These are phyloP conservation scores for Neotragus pygmaeus DNA, from an alignment of 2,113 vertebrate genomes.

Conservation along the genomic window DNA sequence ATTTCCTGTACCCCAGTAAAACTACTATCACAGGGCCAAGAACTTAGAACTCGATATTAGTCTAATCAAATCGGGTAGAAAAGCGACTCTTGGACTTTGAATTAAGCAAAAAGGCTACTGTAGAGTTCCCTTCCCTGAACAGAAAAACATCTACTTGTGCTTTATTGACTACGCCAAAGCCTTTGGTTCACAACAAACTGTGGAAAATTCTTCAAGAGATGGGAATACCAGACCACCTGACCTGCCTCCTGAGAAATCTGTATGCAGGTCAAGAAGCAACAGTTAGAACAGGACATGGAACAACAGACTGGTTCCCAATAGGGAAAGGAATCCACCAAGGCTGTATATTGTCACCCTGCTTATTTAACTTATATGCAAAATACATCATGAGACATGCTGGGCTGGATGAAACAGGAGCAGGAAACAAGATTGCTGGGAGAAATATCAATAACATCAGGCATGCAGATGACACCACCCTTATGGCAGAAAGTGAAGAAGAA, in stretches of 20 bases:
- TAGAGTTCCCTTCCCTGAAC: no score
- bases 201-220: background rate
- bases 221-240: background rate
- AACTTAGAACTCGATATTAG: no score
- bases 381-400: background rate
- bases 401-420: background rate
- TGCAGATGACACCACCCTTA: background rate
- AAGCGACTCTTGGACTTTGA: no score
- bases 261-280: background rate
- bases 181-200: background rate
- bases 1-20: no score
- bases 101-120: no score
- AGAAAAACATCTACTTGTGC: no score
- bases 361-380: background rate
- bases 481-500: background rate
- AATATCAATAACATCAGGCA: background rate
- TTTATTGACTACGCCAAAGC: background rate
- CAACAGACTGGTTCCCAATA: background rate
- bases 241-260: background rate
- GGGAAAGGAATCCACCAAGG: background rate
- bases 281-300: background rate
- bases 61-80: no score
- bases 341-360: background rate
- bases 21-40: no score
- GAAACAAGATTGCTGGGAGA: background rate